Conservation (phyloP, 2,888 invertebrate genomes). For the Drosophila buzzatii region DNA sequence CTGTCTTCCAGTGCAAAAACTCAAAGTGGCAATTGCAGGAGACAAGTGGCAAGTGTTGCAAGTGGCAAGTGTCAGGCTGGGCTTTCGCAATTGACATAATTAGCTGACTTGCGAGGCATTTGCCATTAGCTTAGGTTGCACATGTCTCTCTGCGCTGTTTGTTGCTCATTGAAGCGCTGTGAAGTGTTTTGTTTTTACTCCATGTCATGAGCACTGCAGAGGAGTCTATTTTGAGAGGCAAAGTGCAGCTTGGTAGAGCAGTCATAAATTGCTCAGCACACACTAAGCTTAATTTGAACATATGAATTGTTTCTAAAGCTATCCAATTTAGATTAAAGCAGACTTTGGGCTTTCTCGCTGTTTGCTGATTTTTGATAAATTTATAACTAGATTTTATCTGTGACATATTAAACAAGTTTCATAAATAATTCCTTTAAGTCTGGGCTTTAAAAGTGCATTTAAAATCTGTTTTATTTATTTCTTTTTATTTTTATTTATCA, state of each 20-base stretch:
- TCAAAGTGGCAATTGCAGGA: slow-evolving; percentile 39
- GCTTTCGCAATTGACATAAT: slow-evolving; percentile 70
- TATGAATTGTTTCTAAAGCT: no score
- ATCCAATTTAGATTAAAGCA: no score
- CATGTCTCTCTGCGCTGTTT: slow-evolving; percentile 14
- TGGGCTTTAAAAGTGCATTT: no score
- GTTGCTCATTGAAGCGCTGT: slow-evolving; percentile 31
- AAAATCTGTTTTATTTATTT: no score
- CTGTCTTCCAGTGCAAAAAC: slow-evolving; percentile 31
- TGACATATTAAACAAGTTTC: no score
- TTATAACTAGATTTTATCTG: no score
- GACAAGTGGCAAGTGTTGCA: slow-evolving; percentile 16
- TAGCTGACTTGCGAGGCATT: slow-evolving; percentile 41
- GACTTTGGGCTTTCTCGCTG: no score
- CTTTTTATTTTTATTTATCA: no score
- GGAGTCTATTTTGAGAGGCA: background rate
- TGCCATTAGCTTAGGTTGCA: slow-evolving; percentile 5
- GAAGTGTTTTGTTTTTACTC: slow-evolving; percentile 46
- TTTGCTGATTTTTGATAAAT: no score
- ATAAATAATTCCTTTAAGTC: no score
- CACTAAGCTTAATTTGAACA: no score
- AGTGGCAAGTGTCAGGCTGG: slow-evolving; percentile 51
- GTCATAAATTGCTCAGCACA: background rate
- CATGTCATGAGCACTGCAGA: slow-evolving; percentile 19
- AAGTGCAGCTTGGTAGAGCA: background rate